Evolutionary conservation across 1,140 invertebrate genomes (phyloP), one percentile per base, ranked within the genome.

Genomic region (Drosophila lacteicornis): DNA sequence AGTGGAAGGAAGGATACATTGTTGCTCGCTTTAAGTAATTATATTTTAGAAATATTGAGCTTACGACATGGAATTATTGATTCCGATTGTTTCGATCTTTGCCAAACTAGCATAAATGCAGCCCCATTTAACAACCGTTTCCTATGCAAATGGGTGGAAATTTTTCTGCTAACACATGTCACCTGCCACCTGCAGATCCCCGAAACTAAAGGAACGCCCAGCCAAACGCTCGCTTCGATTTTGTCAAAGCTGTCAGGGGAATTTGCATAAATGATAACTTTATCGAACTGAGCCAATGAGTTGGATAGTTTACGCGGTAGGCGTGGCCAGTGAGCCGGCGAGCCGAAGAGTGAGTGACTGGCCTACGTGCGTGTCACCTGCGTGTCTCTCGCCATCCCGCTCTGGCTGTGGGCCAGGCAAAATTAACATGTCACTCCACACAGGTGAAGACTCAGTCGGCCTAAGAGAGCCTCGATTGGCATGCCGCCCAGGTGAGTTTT

Each of bases 211-310:
- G 36, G 30, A 19, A 30, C 45, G 51, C 68, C 68, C 49, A 50
- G 33, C 22, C n/a, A 57, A 40, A 22, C 15, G 33, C 11, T 71
- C 13, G 69, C 50, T 68, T 56, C 12, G 11, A 55, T 58, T 76
- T 78, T 76, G 56, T 49, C 79, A 63, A 78, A 75, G 67, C 70
- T 90, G 81, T 79, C 85, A 63, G 76, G 40, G 33, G 68, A 80
- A 90, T 90, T 90, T 82, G 85, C 85, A 90, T 90, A 90, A 85
- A 80, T 90, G 85, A 90, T 90, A 90, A 85, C 85, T 90, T 82
- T 82, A 90, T 90, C 78, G 81, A 70, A 47, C 71, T 62, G 53
- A 61, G 53, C 81, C 85, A 85, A 79, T 90, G 75, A 76, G 57
- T 76, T 75, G 67, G 67, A 62, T 45, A 75, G 71, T 66, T 63